These are phyloP conservation scores for Lamellibrachia satsuma DNA, from an alignment of 2,888 invertebrate species.

Conservation along the genomic window DNA sequence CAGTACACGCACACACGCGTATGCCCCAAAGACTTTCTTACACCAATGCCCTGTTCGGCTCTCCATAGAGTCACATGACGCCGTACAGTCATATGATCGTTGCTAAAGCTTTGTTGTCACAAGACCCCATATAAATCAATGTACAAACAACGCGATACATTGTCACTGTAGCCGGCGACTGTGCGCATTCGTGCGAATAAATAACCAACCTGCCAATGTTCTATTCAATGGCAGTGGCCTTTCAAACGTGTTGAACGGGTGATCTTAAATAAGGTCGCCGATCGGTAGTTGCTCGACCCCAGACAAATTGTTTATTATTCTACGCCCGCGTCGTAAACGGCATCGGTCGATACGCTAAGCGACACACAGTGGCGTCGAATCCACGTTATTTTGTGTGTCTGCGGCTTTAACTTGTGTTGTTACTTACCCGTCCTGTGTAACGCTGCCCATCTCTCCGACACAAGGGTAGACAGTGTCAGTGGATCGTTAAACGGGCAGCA, in stretches of 20 bases:
- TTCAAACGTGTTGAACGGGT: neutral
- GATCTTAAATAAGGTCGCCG: neutral
- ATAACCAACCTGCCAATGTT: neutral
- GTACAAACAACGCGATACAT: neutral
- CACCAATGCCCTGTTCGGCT: neutral
- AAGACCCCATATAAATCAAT: neutral
- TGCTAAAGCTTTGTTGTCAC: slow-evolving; percentile 10
- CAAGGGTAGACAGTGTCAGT: neutral
- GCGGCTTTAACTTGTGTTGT: too few species aligned
- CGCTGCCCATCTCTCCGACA: too few species aligned
- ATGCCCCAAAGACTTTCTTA: neutral
- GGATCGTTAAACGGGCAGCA: neutral
- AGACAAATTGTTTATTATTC: too few species aligned
- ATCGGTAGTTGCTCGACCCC: neutral
- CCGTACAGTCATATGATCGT: neutral
- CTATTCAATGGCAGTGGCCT: neutral
- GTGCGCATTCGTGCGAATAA: neutral
- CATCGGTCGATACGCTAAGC: too few species aligned
- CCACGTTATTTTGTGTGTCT: too few species aligned
- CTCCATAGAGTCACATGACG: neutral
- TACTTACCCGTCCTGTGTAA: too few species aligned
- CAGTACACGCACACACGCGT: neutral
- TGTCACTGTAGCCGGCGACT: neutral
- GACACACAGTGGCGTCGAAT: too few species aligned
- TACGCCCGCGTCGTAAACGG: too few species aligned